Conservation (phyloP, 2,888 invertebrate species). For the Eledone cirrhosa region DNA sequence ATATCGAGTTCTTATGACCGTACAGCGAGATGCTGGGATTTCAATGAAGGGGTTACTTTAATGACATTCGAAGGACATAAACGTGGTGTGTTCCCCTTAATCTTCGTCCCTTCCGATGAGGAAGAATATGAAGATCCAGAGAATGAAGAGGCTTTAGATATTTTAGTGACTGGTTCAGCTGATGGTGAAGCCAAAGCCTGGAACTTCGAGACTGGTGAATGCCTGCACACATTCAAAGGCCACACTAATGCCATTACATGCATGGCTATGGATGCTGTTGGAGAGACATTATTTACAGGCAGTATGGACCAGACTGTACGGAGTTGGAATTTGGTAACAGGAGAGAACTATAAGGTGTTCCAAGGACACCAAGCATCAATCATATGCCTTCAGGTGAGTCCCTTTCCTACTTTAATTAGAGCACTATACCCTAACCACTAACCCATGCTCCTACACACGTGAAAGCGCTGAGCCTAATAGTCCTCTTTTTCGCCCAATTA, state of each 20-base stretch:
- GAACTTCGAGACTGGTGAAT: constrained; percentile 66
- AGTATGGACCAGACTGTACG: constrained; percentile 67
- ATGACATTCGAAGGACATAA: constrained; percentile 68
- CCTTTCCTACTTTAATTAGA: too few relatives aligned
- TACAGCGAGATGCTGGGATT: constrained; percentile 68
- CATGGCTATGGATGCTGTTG: constrained; percentile 67
- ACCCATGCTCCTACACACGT: too few relatives aligned
- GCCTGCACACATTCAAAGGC: constrained; percentile 64
- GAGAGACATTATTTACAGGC: constrained; percentile 68
- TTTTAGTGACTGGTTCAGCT: constrained; percentile 66
- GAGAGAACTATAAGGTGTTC: constrained; percentile 65
- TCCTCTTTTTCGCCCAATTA: too few relatives aligned
- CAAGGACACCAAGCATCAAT: constrained; percentile 67
- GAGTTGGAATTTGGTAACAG: constrained; percentile 68
- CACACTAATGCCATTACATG: constrained; percentile 69
- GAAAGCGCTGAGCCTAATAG: too few relatives aligned
- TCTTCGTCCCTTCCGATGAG: constrained; percentile 68
- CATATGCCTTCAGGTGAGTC: constrained; percentile 67
- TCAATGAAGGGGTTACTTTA: constrained; percentile 67
- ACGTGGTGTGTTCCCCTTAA: constrained; percentile 69
- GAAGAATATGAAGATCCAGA: constrained; percentile 46
- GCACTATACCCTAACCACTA: too few relatives aligned
- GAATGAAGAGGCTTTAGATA: constrained; percentile 60
- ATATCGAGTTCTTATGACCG: constrained; percentile 66
- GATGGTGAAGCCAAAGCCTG: constrained; percentile 66